phyloP scores from a whole-genome alignment of 2,797 vertebrate species.

The Sebastes vulpes region DNA sequence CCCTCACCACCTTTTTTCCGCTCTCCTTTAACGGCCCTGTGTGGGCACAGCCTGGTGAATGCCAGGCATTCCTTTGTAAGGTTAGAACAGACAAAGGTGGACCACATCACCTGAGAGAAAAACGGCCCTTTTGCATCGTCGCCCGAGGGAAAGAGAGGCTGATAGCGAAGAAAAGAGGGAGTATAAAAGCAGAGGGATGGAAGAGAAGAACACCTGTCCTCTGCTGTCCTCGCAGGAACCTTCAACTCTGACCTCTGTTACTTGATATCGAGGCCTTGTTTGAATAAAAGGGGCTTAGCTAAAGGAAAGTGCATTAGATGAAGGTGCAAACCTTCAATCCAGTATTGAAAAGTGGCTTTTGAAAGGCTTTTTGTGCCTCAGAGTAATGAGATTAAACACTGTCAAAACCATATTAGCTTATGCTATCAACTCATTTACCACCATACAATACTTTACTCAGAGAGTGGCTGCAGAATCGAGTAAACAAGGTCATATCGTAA shows the following conservation, averaged over 20 bases:
- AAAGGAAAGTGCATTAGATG: constrained; percentile 11
- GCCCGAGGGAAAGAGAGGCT: constrained; percentile 47
- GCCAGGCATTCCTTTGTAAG: constrained; percentile 85
- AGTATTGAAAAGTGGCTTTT: constrained; percentile 10
- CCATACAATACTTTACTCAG: constrained; percentile 41
- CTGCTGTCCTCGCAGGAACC: constrained; percentile 56
- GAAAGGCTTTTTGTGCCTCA: constrained; percentile 4
- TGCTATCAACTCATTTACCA: background rate
- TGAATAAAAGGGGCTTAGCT: constrained; percentile 34
- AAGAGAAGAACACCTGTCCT: constrained; percentile 60
- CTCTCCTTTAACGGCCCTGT: constrained; percentile 24
- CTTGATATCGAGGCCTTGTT: constrained; percentile 42
- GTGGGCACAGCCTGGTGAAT: constrained; percentile 69
- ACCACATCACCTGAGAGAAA: constrained; percentile 78
- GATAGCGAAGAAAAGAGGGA: constrained; percentile 47
- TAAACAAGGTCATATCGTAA: constrained; percentile 45
- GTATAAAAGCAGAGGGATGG: constrained; percentile 41
- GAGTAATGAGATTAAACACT: constrained; percentile 20
- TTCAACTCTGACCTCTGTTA: constrained; percentile 64
- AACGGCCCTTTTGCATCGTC: constrained; percentile 66
- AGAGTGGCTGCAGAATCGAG: constrained; percentile 4
- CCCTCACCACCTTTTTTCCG: constrained; percentile 14
- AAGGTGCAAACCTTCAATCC: constrained; percentile 8
- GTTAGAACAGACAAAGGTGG: constrained; percentile 82
- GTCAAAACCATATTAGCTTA: constrained; percentile 48